Percentiles rank a stretch among this genome's conserved stretches.
Evolutionary conservation across 2,888 invertebrate genomes (phyloP).

Genomic region (Brenthis hecate): DNA sequence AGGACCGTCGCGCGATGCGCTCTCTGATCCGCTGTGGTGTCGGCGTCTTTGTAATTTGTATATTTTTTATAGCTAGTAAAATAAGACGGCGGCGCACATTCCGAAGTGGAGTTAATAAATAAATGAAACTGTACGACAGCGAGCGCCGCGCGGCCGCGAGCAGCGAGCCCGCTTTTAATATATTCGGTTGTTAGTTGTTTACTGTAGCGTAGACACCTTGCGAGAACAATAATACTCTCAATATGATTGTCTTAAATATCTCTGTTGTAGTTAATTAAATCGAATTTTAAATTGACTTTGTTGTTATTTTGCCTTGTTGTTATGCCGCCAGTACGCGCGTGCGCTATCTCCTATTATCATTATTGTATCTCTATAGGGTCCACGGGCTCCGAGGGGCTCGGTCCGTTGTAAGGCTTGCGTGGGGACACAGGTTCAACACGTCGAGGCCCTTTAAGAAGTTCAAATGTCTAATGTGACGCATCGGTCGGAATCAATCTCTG

Average conservation of each 20-base stretch:
- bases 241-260: slow-evolving; percentile 24
- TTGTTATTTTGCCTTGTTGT: background rate
- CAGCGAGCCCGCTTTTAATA: background rate
- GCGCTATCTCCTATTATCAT: no score
- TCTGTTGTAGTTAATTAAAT: slow-evolving; percentile 24
- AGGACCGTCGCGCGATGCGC: background rate
- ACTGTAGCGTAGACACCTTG: slow-evolving; percentile 12
- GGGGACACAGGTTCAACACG: no score
- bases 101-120: background rate
- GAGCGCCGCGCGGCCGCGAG: background rate
- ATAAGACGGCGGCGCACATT: background rate
- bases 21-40: background rate
- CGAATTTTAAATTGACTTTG: slow-evolving; percentile 2
- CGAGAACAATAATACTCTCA: slow-evolving; percentile 21
- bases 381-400: no score
- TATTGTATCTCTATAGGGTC: no score
- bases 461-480: no score
- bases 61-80: slow-evolving; percentile 11
- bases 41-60: slow-evolving; percentile 1
- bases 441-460: no score
- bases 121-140: no score
- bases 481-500: no score
- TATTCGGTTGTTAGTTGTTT: slow-evolving; percentile 24
- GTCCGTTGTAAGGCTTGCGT: no score
- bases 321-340: no score